Evolutionary conservation across 2,888 invertebrate species (phyloP).

Genomic region (Mimachlamys varia): DNA sequence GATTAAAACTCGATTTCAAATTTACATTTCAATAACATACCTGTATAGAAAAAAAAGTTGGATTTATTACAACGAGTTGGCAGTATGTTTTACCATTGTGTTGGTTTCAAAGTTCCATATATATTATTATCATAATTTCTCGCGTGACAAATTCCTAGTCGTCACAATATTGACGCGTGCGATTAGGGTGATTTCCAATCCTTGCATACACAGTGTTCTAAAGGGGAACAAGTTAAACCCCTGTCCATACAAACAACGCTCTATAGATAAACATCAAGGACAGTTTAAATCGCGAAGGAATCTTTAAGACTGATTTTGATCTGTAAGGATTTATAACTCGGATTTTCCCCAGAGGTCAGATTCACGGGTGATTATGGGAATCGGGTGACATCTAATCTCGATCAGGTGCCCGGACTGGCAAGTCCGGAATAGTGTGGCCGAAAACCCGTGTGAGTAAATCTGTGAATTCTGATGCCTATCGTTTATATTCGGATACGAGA

Average conservation of each 20-base stretch:
- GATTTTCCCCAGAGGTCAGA: background rate
- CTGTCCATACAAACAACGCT: background rate
- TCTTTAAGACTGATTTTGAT: constrained; percentile 1
- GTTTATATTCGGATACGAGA: background rate
- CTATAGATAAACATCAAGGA: background rate
- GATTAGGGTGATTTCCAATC: background rate
- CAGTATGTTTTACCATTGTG: background rate
- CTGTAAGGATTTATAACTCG: background rate
- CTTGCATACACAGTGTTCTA: background rate
- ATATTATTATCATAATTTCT: constrained; percentile 30
- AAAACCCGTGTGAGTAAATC: background rate
- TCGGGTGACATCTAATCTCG: background rate
- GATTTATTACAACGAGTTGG: background rate
- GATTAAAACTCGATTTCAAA: background rate
- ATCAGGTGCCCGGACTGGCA: background rate
- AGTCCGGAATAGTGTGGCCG: background rate
- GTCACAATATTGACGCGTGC: background rate
- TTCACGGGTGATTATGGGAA: background rate
- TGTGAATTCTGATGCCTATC: background rate
- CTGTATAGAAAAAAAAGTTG: background rate
- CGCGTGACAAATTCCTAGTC: background rate
- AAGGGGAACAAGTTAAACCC: background rate
- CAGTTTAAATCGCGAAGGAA: background rate
- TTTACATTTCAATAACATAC: background rate
- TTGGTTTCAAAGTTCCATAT: background rate